Base-by-base conservation (phyloP, 2,797 vertebrate species). In the Yasuhikotakia modesta region DNA sequence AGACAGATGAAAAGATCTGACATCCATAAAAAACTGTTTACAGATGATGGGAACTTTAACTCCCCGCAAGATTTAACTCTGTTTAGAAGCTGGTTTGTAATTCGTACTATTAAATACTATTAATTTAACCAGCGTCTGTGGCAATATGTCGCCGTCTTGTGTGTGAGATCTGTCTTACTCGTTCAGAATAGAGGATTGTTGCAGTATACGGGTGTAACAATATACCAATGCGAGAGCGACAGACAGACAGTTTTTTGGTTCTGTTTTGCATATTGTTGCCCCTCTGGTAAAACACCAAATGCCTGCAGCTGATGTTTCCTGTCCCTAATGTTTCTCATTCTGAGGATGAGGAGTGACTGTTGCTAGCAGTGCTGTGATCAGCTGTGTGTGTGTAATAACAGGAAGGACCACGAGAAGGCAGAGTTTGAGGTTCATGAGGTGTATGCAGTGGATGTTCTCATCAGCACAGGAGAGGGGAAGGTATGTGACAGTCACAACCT, bases 351-450 rank as follows among this genome's bases (percentile, higher is more conserved):
- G 24, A 30, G 6, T 32, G 7, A 32, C 30, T 10, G 24, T 19
- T 53, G 1, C 19, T 53, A 53, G 19, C 50, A 53, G n/a, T 19
- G 1, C n/a, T 5, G 17, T 53, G 17, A 19, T 0, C 27, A 78
- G 63, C 80, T 48, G 11, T 60, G 68, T 82, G 19, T 24, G 43
- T 73, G 45, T 76, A 0, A 48, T 60, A 67, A 50, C 73, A 99
- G 97, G 91, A 99, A 98, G 90, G 97, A 99, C 93, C 97, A 99
- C 1, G 97, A 99, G 90, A 99, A 98, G 84, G 96, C 96, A 0
- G 96, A 97, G 82, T 99, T 99, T 85, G 97, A 99, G 87, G 97
- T 99, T 74, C 96, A 99, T 57, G 97, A 99, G 89, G 97, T 99
- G 24, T 99, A 99, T 16, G 97, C 97, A 19, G 95, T 99, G 43